Evolutionary conservation across 2,888 invertebrate species (phyloP).

Genomic region (Atethmia centrago): DNA sequence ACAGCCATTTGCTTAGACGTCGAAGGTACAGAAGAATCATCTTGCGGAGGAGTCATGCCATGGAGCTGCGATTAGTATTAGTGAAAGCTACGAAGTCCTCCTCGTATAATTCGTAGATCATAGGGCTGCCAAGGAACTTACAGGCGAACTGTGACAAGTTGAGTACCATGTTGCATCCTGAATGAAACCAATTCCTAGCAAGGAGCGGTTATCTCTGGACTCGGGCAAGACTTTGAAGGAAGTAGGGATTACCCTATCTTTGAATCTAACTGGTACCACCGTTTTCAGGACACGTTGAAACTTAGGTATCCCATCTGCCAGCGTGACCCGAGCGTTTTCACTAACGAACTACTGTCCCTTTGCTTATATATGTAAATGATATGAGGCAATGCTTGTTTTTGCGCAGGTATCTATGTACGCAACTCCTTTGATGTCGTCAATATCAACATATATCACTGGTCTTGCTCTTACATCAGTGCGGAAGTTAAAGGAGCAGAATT

Average conservation of each 20-base stretch:
- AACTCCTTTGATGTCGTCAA: not conserved
- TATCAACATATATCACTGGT: not conserved
- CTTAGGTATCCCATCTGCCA: not conserved
- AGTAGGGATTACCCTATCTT: not conserved
- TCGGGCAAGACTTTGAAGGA: not conserved
- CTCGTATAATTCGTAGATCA: constrained; percentile 9
- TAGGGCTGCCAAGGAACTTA: not conserved
- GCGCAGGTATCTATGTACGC: not conserved
- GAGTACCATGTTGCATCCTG: not conserved
- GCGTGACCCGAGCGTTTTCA: not conserved
- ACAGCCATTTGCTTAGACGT: no score
- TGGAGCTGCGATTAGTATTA: not conserved
- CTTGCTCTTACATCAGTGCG: not conserved
- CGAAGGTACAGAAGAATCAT: no score
- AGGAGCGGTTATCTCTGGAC: not conserved
- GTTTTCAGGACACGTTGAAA: not conserved
- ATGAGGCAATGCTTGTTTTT: not conserved
- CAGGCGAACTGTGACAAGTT: constrained; percentile 23
- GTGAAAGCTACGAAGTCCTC: not conserved
- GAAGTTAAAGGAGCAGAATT: constrained; percentile 3
- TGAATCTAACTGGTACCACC: not conserved
- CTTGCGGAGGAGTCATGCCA: no score
- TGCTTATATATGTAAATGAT: not conserved
- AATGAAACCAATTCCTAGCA: not conserved
- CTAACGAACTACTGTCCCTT: not conserved